Percentiles rank a stretch among this genome's conserved stretches.
Conservation (phyloP, 2,888 invertebrate species). For the Macrosiphum euphorbiae region DNA sequence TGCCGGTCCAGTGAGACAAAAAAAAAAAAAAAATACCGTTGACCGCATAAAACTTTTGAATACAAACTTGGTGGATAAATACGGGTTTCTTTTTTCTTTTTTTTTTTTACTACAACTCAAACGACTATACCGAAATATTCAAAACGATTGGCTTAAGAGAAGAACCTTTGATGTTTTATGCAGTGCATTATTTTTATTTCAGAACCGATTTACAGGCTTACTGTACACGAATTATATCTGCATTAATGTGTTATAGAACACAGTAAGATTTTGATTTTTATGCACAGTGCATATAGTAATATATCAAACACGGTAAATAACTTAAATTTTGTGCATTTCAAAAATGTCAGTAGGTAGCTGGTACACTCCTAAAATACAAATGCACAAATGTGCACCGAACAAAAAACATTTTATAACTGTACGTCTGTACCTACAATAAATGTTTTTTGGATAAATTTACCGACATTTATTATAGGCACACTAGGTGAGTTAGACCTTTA, state of each 20-base stretch:
- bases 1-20: slow-evolving; percentile 49
- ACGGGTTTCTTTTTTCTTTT: slow-evolving; percentile 37
- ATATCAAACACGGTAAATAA: background rate
- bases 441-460: background rate
- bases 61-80: slow-evolving; percentile 57
- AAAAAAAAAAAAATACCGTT: slow-evolving; percentile 39
- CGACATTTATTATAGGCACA: background rate
- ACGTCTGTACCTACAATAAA: background rate
- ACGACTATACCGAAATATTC: slow-evolving; percentile 54
- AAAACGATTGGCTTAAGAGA: slow-evolving; percentile 45
- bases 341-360: background rate
- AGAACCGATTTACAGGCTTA: slow-evolving; percentile 21
- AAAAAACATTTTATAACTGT: background rate
- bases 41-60: slow-evolving; percentile 60
- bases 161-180: slow-evolving; percentile 53
- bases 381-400: too few relatives aligned
- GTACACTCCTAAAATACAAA: background rate
- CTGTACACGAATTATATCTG: background rate
- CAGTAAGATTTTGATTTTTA: slow-evolving; percentile 10
- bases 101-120: slow-evolving; percentile 30
- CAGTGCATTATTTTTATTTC: slow-evolving; percentile 37
- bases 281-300: background rate
- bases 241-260: background rate
- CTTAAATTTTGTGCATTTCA: background rate
- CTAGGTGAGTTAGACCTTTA: background rate